Evolutionary conservation across 2,113 vertebrate genomes (phyloP), one percentile per base, ranked within the genome.

Genomic region (Thermophis baileyi): DNA sequence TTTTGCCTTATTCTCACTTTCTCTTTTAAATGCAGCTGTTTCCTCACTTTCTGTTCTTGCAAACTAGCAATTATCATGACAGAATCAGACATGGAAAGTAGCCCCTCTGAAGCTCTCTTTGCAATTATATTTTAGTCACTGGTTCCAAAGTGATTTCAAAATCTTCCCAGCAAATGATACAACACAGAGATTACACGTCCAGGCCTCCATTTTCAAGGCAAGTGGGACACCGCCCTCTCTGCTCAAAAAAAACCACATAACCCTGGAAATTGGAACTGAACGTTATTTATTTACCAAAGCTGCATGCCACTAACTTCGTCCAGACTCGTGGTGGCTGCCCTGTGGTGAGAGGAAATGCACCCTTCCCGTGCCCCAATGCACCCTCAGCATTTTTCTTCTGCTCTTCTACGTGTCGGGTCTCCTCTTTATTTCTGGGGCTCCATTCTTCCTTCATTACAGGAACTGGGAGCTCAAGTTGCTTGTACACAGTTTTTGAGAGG

Each of bases 21-120:
- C 22, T 46, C 27, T 74, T 53, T 85, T 51, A 87, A 91, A 94
- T 88, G 47, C 47, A 57, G 11, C 53, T 27, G 3, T 40, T 49
- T 8, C 30, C 1, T 40, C 60, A 12, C 85, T 87, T 35, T 20
- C 40, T 53, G 87, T 81, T 54, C 88, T 85, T n/a, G 85, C 94
- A 94, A 90, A 91, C 3, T 54, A 94, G 90, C 89, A 49, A 49
- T 93, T 93, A 88, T 50, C 12, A 0, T 49, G 16, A 47, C 49
- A 1, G 0, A 0, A 0, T 20, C 2, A 16, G 27, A 54, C 49
- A 0, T 0, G 11, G 81, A 6, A 49, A 86, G 2, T 0, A 0
- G 24, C 88, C 49, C 1, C 6, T 27, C 57, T 27, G 89, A 0
- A 0, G 12, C 35, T 92, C 35, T 30, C 12, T 53, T 46, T 35